These are phyloP conservation scores for Orthosia incerta DNA, from an alignment of 2,888 invertebrate species.

Conservation along the genomic window DNA sequence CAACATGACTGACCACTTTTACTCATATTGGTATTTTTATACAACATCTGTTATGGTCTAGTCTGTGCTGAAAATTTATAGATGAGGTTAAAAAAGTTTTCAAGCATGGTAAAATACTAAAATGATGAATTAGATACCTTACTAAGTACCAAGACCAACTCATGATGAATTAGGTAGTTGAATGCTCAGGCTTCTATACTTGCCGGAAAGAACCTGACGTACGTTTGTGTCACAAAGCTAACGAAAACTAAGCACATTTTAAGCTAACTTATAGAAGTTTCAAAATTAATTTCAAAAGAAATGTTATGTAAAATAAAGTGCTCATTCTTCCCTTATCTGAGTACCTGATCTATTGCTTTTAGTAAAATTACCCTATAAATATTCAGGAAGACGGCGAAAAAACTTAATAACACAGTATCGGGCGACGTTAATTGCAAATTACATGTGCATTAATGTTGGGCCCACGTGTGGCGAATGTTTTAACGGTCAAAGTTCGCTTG, in stretches of 20 bases:
- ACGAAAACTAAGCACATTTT: slow-evolving; percentile 26
- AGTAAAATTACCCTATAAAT: slow-evolving; percentile 90
- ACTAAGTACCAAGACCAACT: not conserved
- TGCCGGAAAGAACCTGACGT: slow-evolving; percentile 13
- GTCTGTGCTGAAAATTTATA: not conserved
- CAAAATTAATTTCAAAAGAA: slow-evolving; percentile 40
- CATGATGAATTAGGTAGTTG: not conserved
- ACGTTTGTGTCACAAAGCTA: slow-evolving; percentile 24
- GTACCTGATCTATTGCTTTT: slow-evolving; percentile 85
- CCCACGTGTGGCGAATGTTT: slow-evolving; percentile 53
- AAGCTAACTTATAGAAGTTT: slow-evolving; percentile 19
- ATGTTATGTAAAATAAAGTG: slow-evolving; percentile 70
- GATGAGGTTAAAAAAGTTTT: not conserved
- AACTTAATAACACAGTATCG: slow-evolving; percentile 86
- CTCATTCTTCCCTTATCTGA: slow-evolving; percentile 75
- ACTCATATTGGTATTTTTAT: not conserved
- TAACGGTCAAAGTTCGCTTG: slow-evolving; percentile 73
- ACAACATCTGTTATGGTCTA: not conserved
- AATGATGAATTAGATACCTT: not conserved
- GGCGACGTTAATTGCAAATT: slow-evolving; percentile 84
- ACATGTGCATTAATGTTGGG: slow-evolving; percentile 76
- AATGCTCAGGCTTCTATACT: not conserved
- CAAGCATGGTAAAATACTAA: not conserved
- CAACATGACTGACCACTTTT: slow-evolving; percentile 56
- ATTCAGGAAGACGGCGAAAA: slow-evolving; percentile 85